Conservation (phyloP, 2,888 invertebrate species). For the Agrenia bidenticulata region DNA sequence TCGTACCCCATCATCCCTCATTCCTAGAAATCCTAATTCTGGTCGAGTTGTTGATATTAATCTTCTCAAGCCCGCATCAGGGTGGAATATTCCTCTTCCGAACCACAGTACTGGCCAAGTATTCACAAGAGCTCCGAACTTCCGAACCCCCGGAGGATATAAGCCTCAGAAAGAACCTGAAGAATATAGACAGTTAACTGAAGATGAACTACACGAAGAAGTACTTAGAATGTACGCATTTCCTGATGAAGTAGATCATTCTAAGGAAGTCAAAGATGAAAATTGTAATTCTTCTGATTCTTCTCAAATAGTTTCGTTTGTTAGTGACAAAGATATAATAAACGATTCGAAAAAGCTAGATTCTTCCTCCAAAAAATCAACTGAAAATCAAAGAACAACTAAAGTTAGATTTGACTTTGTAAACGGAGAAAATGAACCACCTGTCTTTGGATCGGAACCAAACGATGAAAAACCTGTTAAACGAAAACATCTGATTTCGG, state of each 20-base stretch:
- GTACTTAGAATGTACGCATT: constrained; percentile 46
- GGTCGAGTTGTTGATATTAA: constrained; percentile 12
- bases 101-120: constrained; percentile 24
- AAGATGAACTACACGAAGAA: constrained; percentile 47
- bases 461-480: neutral
- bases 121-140: constrained; percentile 48
- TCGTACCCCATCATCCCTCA: too few relatives aligned
- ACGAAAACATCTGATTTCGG: neutral
- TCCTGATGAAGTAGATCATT: too few relatives aligned
- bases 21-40: neutral
- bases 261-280: too few relatives aligned
- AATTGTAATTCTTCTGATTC: too few relatives aligned
- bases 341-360: too few relatives aligned
- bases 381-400: constrained; percentile 8
- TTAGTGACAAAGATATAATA: too few relatives aligned
- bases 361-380: constrained; percentile 19
- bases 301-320: too few relatives aligned
- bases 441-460: constrained; percentile 3
- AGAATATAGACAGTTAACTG: constrained; percentile 44
- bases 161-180: constrained; percentile 36
- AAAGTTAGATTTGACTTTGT: neutral
- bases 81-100: constrained; percentile 11
- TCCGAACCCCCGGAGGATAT: constrained; percentile 49
- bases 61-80: constrained; percentile 2
- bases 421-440: neutral